These are phyloP conservation scores for Prochilodus magdalenae DNA, from an alignment of 2,113 vertebrate species.

Conservation along the genomic window DNA sequence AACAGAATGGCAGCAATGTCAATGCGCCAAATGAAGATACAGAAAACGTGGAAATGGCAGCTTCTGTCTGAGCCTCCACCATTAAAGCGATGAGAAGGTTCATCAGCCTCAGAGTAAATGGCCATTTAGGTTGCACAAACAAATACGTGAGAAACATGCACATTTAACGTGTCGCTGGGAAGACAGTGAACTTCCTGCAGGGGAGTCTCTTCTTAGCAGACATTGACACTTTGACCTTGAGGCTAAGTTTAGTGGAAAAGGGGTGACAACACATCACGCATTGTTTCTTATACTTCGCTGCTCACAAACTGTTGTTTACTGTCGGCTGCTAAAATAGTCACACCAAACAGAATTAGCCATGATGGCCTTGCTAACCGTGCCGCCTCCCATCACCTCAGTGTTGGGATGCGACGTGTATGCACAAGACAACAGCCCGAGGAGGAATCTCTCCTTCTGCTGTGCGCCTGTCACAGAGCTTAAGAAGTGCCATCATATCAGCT, in stretches of 20 bases:
- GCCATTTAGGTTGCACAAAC: constrained; percentile 6
- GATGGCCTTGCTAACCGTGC: constrained; percentile 57
- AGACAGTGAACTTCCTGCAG: constrained; percentile 31
- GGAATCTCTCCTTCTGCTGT: constrained; percentile 52
- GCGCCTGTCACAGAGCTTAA: constrained; percentile 54
- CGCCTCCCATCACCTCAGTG: constrained; percentile 48
- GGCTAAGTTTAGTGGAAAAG: constrained; percentile 53
- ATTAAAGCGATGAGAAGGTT: background rate
- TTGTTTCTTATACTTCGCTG: constrained; percentile 45
- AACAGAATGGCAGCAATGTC: too few relatives aligned
- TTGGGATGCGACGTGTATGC: constrained; percentile 32
- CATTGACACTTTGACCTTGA: constrained; percentile 55
- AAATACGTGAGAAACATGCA: constrained; percentile 8
- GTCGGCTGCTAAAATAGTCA: constrained; percentile 56
- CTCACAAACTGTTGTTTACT: constrained; percentile 61
- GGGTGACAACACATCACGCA: constrained; percentile 45
- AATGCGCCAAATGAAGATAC: too few relatives aligned
- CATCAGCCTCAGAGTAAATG: background rate
- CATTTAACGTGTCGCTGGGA: constrained; percentile 6
- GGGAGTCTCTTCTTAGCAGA: constrained; percentile 23
- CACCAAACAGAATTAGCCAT: constrained; percentile 63
- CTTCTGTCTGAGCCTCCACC: background rate
- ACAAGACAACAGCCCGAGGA: constrained; percentile 63
- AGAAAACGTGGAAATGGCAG: background rate
- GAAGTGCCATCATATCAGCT: constrained; percentile 54